Percentiles rank a stretch among this genome's conserved stretches.
Conservation (phyloP, 2,797 vertebrate genomes). For the Notolepis coatsorum region DNA sequence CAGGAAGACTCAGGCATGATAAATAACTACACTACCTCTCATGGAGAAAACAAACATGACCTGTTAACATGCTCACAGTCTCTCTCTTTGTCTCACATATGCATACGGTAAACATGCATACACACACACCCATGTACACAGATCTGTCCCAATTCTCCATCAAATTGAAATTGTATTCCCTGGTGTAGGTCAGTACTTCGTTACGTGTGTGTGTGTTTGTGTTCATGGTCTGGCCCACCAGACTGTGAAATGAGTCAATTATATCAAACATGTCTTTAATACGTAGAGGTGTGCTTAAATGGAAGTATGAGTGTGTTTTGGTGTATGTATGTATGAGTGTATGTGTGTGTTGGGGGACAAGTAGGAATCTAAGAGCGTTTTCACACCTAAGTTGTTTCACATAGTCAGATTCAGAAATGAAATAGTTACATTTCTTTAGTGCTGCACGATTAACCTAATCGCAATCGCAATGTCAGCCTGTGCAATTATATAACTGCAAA, state of each 20-base stretch:
- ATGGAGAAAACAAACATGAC: no score
- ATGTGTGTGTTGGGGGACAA: not conserved
- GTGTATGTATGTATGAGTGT: no score
- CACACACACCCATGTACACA: not conserved
- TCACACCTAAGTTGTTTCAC: no score
- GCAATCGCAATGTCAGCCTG: no score
- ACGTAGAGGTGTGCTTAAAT: constrained; percentile 41
- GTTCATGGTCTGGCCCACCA: constrained; percentile 52
- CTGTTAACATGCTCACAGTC: not conserved
- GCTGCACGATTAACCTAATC: no score
- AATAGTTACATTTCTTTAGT: no score
- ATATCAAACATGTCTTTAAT: constrained; percentile 75
- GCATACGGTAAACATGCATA: not conserved
- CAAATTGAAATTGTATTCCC: constrained; percentile 21
- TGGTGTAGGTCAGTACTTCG: not conserved
- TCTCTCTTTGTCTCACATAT: constrained; percentile 17
- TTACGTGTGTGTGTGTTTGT: constrained; percentile 33
- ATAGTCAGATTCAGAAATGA: no score
- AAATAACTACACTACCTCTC: no score
- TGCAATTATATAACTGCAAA: no score
- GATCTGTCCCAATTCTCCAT: no score
- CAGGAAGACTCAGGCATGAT: no score
- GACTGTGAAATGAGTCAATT: constrained; percentile 79
- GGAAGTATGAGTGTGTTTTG: not conserved
- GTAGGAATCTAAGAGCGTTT: no score